Evolutionary conservation across 2,888 invertebrate genomes (phyloP).

Genomic region (Chymomyza amoena): DNA sequence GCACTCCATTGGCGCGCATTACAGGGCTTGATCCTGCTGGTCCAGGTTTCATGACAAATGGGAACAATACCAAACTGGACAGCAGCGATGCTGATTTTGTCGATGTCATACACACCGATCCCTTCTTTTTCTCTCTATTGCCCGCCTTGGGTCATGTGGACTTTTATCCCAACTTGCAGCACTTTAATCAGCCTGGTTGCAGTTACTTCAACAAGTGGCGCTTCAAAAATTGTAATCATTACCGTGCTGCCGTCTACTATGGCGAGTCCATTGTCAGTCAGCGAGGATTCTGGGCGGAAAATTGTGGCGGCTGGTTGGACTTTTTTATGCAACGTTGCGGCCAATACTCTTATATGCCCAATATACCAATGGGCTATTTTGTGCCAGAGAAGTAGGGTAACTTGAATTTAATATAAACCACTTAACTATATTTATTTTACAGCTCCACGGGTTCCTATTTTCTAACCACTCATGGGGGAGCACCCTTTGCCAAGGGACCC

Average conservation of each 20-base stretch:
- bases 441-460: conserved; percentile 81
- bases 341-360: conserved; percentile 41
- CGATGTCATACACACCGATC: conserved; percentile 84
- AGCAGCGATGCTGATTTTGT: conserved; percentile 82
- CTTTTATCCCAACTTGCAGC: conserved; percentile 82
- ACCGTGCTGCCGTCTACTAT: conserved; percentile 81
- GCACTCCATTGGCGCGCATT: conserved; percentile 80
- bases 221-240: conserved; percentile 81
- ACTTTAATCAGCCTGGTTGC: conserved; percentile 82
- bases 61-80: conserved; percentile 80
- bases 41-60: conserved; percentile 81
- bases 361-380: conserved; percentile 80
- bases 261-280: conserved; percentile 81
- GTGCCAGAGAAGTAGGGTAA: conserved; percentile 79
- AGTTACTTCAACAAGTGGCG: conserved; percentile 57
- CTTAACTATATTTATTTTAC: not conserved
- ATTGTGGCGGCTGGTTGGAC: conserved; percentile 80
- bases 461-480: conserved; percentile 69
- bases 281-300: conserved; percentile 81
- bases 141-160: conserved; percentile 80
- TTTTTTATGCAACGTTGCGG: conserved; percentile 80
- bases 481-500: conserved; percentile 67
- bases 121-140: conserved; percentile 81
- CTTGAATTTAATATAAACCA: conserved; percentile 30
- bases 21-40: conserved; percentile 84